These are phyloP conservation scores for Micronycteris hirsuta DNA, from an alignment of 2,113 vertebrate genomes.

Conservation along the genomic window DNA sequence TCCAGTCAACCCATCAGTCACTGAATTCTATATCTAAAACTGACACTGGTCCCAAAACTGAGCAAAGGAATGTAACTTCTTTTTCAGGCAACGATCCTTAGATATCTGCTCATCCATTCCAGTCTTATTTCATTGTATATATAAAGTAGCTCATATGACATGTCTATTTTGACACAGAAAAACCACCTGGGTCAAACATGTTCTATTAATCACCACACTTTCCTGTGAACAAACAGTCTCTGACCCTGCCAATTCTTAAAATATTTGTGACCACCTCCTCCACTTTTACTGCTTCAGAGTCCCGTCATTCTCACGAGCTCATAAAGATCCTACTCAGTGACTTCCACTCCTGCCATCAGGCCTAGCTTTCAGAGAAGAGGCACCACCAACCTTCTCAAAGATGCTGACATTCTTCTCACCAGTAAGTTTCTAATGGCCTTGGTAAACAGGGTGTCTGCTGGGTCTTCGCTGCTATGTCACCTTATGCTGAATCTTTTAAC, in stretches of 20 bases:
- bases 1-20: background rate
- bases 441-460: background rate
- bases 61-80: background rate
- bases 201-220: background rate
- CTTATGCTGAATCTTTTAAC: background rate
- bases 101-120: background rate
- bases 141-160: background rate
- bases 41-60: background rate
- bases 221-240: background rate
- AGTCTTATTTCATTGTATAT: background rate
- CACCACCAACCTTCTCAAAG: background rate
- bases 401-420: background rate
- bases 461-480: background rate
- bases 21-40: background rate
- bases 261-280: background rate
- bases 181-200: background rate
- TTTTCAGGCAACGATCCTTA: background rate
- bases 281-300: background rate
- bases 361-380: background rate
- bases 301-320: background rate
- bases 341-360: background rate
- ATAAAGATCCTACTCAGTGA: background rate
- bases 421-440: background rate
- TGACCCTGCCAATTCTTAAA: background rate
- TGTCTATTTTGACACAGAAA: background rate